Percentiles rank a stretch among this genome's conserved stretches.
Evolutionary conservation across 2,888 invertebrate species (phyloP).

Genomic region (Epinotia bilunana): DNA sequence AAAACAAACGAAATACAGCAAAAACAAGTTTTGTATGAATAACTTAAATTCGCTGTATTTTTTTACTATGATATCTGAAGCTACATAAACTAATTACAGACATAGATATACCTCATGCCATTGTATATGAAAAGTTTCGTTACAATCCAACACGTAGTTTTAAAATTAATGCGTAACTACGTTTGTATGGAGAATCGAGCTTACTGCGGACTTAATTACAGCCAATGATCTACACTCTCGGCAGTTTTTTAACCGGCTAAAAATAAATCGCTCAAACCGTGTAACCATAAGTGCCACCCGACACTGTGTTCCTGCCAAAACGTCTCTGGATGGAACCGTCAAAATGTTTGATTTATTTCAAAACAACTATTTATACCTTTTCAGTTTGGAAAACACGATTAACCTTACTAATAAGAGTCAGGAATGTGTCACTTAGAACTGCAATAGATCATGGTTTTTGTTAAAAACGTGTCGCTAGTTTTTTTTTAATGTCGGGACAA

Average conservation of each 20-base stretch:
- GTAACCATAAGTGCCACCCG: slow-evolving; percentile 44
- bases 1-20: too few relatives aligned
- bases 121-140: too few relatives aligned
- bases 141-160: too few relatives aligned
- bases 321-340: slow-evolving; percentile 34
- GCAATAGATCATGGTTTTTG: slow-evolving; percentile 40
- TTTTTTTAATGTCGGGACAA: too few relatives aligned
- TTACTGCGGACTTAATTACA: too few relatives aligned
- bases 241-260: slow-evolving; percentile 40
- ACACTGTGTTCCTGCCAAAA: slow-evolving; percentile 45
- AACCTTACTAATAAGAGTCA: slow-evolving; percentile 29
- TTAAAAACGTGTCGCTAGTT: background rate
- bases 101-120: too few relatives aligned
- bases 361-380: slow-evolving; percentile 42
- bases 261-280: slow-evolving; percentile 42
- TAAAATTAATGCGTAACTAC: too few relatives aligned
- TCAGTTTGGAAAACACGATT: slow-evolving; percentile 31
- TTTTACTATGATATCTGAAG: too few relatives aligned
- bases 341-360: slow-evolving; percentile 43
- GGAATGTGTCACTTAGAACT: slow-evolving; percentile 37
- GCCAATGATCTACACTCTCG: slow-evolving; percentile 34
- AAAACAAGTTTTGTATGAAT: too few relatives aligned
- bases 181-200: too few relatives aligned
- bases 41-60: too few relatives aligned
- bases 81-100: too few relatives aligned